phyloP scores from a whole-genome alignment of 2,797 vertebrate genomes.

The Danio jaintianensis region DNA sequence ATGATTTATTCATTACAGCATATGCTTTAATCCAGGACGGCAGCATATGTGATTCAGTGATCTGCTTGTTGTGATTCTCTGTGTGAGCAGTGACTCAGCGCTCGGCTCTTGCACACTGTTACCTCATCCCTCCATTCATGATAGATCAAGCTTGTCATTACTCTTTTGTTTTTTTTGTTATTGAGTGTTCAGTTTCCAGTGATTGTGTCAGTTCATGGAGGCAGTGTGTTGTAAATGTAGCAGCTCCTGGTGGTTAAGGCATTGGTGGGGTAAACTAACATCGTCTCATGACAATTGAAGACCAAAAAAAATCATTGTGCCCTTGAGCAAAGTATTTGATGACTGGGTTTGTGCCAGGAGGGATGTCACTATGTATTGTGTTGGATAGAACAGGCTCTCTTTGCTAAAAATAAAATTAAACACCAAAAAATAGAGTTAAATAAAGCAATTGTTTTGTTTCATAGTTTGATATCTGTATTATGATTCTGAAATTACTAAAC shows the following conservation, averaged over 20 bases:
- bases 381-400: background rate
- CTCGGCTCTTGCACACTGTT: slow-evolving; percentile 9
- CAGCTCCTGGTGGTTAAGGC: background rate
- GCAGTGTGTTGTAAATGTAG: background rate
- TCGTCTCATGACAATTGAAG: background rate
- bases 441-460: background rate
- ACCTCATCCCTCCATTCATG: background rate
- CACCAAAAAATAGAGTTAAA: background rate
- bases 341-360: background rate
- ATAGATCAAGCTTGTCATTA: background rate
- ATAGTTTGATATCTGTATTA: background rate
- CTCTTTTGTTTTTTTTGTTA: background rate
- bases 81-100: slow-evolving; percentile 3
- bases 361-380: background rate
- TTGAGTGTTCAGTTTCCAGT: background rate
- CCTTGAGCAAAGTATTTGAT: slow-evolving; percentile 1
- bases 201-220: background rate
- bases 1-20: background rate
- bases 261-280: background rate
- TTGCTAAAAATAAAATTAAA: background rate
- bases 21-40: background rate
- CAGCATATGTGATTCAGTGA: slow-evolving; percentile 20
- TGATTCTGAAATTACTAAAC: background rate
- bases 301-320: background rate
- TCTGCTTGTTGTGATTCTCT: slow-evolving; percentile 3